phyloP scores from a whole-genome alignment of 2,888 invertebrate species.

The Brachypalpus laphriformis region DNA sequence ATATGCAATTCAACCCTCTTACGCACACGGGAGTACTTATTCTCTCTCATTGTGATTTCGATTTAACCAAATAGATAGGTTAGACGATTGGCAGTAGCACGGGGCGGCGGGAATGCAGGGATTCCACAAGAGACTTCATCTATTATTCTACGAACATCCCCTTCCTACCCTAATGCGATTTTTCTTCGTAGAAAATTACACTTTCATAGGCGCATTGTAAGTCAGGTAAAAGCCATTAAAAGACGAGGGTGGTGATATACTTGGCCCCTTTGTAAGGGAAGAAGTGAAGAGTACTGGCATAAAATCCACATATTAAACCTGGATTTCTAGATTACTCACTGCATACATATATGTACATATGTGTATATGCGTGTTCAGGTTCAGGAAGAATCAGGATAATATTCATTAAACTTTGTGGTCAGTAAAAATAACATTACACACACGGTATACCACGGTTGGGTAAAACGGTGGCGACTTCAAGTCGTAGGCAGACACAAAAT shows the following conservation, averaged over 20 bases:
- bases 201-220: slow-evolving; percentile 67
- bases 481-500: neutral
- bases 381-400: slow-evolving; percentile 57
- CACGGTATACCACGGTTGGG: neutral
- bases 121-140: slow-evolving; percentile 54
- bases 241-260: slow-evolving; percentile 59
- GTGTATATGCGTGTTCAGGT: slow-evolving; percentile 20
- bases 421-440: slow-evolving; percentile 66
- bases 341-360: neutral
- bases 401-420: slow-evolving; percentile 73
- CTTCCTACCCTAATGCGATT: slow-evolving; percentile 48
- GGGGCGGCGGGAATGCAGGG: slow-evolving; percentile 3
- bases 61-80: slow-evolving; percentile 53
- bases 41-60: slow-evolving; percentile 56
- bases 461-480: slow-evolving; percentile 4
- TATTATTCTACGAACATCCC: slow-evolving; percentile 59
- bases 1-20: slow-evolving; percentile 27
- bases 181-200: slow-evolving; percentile 67
- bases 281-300: slow-evolving; percentile 8
- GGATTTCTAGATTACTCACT: slow-evolving; percentile 44
- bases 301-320: slow-evolving; percentile 51
- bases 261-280: slow-evolving; percentile 17
- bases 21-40: slow-evolving; percentile 54
- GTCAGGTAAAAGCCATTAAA: slow-evolving; percentile 72
- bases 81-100: slow-evolving; percentile 47